Evolutionary conservation across 37 sponge, comb jelly and placozoan species (phyloP).

Genomic region (Tethya wilhelma): DNA sequence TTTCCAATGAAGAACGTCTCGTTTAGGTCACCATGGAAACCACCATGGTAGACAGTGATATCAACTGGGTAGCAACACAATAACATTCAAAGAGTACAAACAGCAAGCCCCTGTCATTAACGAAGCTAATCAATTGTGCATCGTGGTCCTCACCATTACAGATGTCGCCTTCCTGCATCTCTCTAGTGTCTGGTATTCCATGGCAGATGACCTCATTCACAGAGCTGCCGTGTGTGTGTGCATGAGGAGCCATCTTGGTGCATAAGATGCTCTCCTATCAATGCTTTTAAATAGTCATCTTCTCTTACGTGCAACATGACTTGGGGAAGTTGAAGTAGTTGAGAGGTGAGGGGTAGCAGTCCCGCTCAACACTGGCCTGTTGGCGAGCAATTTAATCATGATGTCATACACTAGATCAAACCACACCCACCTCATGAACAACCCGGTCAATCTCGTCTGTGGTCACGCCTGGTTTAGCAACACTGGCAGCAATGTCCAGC

Average conservation of each 20-base stretch:
- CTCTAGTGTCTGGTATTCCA: conserved; percentile 92
- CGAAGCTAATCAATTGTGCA: neutral
- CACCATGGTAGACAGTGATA: conserved; percentile 80
- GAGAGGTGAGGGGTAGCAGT: conserved; percentile 96
- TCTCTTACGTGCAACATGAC: conserved; percentile 93
- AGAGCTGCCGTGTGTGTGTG: conserved; percentile 54
- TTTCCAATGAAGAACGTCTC: conserved; percentile 95
- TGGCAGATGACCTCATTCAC: conserved; percentile 98
- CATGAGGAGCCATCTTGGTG: too few relatives aligned
- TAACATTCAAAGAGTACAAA: too few relatives aligned
- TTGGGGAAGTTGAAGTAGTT: conserved; percentile 95
- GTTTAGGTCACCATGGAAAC: conserved; percentile 97
- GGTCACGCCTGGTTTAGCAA: conserved; percentile 77
- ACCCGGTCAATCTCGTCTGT: conserved; percentile 88
- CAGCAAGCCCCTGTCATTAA: too few relatives aligned
- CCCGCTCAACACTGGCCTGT: conserved; percentile 84
- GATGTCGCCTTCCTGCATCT: conserved; percentile 92
- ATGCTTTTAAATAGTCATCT: too few relatives aligned
- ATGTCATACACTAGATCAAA: neutral
- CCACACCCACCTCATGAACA: conserved; percentile 74
- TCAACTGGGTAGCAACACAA: conserved; percentile 49
- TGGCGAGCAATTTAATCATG: neutral
- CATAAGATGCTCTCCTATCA: too few relatives aligned
- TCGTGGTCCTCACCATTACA: conserved; percentile 65
- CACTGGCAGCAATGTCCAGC: conserved; percentile 77